Evolutionary conservation across 2,797 vertebrate genomes (phyloP), one percentile per base, ranked within the genome.

Genomic region (Botia almorhae): DNA sequence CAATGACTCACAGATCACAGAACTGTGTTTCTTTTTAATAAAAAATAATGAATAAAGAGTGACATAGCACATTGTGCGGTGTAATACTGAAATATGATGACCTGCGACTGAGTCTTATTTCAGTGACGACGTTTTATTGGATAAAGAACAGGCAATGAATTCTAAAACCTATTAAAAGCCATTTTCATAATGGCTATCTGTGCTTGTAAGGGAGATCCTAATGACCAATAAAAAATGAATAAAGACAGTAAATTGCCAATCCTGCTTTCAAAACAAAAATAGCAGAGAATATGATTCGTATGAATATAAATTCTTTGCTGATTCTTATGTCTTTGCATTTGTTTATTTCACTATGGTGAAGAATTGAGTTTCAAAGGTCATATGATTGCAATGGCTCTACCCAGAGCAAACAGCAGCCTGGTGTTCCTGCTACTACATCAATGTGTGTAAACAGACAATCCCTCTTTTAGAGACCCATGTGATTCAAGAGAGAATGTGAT

Each of bases 341-440:
- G 73, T 60, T 75, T 53, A 74, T 43, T 58, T 71, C 16, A 2
- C 70, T 26, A 50, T 53, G 53, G 21, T 14, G 33, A 70, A 29
- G 39, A 55, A 61, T 16, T 60, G 17, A 60, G 50, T 76, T 43
- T 65, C 72, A 26, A 48, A 46, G 56, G 73, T 19, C 67, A 76
- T 51, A 16, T 53, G 73, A 76, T 39, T 74, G 8, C 73, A 67
- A 60, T 74, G 61, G 43, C 39, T 36, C 8, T 63, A 69, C 19
- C 73, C 53, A 72, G 76, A 53, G 67, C 73, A 76, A 83, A 83
- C 60, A 83, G 36, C 17, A 63, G 46, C 61, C 17, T 36, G 46
- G 26, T 46, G 23, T 65, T 58, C 33, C 17, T 26, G 60, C 55
- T 63, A 29, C 12, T 13, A 72, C 53, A 73, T 74, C 48, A 23